These are phyloP conservation scores for Gerris lacustris DNA, from an alignment of 2,888 invertebrate genomes.

Conservation along the genomic window DNA sequence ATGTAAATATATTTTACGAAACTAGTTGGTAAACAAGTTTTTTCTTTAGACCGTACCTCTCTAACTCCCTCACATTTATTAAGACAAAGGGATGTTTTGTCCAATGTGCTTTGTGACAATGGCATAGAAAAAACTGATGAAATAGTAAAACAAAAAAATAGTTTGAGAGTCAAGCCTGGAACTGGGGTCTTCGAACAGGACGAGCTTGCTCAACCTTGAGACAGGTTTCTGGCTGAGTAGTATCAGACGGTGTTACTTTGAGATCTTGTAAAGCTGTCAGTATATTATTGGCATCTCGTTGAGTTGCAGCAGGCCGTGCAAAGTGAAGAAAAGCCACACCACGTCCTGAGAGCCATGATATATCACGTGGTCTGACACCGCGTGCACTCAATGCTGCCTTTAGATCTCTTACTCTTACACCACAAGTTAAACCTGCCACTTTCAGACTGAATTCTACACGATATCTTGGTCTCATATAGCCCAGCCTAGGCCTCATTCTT, in stretches of 20 bases:
- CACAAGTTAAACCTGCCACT: constrained; percentile 60
- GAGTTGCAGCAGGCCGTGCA: constrained; percentile 34
- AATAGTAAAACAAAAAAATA: too few relatives aligned
- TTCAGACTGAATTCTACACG: constrained; percentile 35
- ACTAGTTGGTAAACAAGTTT: too few relatives aligned
- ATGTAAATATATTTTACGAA: too few relatives aligned
- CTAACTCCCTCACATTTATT: too few relatives aligned
- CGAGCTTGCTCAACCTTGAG: constrained; percentile 34
- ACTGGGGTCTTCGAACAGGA: too few relatives aligned
- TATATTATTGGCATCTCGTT: not conserved
- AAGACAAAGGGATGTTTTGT: too few relatives aligned
- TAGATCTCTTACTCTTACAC: constrained; percentile 58
- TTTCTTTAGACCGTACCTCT: too few relatives aligned
- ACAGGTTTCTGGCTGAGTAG: not conserved
- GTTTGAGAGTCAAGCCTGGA: too few relatives aligned
- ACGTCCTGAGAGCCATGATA: constrained; percentile 48
- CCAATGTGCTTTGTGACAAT: too few relatives aligned
- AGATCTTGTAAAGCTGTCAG: not conserved
- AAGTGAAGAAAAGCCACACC: constrained; percentile 65
- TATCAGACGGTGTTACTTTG: not conserved
- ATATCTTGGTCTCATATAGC: constrained; percentile 18
- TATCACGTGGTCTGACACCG: constrained; percentile 61
- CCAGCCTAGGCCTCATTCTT: not conserved
- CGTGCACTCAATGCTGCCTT: constrained; percentile 60
- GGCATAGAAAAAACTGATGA: too few relatives aligned